Conservation (phyloP, 2,113 vertebrate genomes). For the Gadus chalcogrammus region DNA sequence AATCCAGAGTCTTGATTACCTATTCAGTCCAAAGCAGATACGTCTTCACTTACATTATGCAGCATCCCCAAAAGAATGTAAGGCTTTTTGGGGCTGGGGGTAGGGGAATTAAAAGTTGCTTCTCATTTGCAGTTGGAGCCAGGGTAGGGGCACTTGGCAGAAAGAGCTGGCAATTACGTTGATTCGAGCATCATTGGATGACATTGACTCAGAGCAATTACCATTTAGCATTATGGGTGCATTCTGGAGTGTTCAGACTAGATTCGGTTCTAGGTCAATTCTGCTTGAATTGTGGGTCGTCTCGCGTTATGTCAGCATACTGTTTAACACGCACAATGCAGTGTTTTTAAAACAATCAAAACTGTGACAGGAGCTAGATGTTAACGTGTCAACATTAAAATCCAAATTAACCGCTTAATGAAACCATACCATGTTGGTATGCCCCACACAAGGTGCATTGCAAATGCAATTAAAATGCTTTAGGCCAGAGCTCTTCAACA, state of each 20-base stretch:
- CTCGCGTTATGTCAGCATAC: slow-evolving; percentile 6
- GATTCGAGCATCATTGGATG: slow-evolving; percentile 46
- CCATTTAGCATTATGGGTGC: slow-evolving; percentile 32
- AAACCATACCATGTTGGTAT: too few species aligned
- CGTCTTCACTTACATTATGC: too few species aligned
- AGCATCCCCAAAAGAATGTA: too few species aligned
- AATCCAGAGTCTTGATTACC: too few species aligned
- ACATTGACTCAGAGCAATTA: slow-evolving; percentile 52
- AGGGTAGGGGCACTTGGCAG: slow-evolving; percentile 28
- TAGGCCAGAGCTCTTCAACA: too few species aligned
- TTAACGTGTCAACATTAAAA: too few species aligned
- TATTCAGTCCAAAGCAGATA: too few species aligned
- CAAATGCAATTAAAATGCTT: too few species aligned
- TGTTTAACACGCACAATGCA: background rate
- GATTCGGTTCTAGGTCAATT: slow-evolving; percentile 13
- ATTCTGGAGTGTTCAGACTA: slow-evolving; percentile 21
- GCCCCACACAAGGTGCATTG: too few species aligned
- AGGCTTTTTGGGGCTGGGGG: too few species aligned
- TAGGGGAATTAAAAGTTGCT: slow-evolving; percentile 16
- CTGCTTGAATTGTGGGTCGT: slow-evolving; percentile 8
- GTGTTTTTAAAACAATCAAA: background rate
- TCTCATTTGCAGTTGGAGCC: slow-evolving; percentile 25
- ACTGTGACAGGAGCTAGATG: too few species aligned
- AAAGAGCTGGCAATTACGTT: slow-evolving; percentile 44
- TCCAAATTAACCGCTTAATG: too few species aligned